Base-by-base conservation (phyloP, 2,888 invertebrate species). In the Cephalotes varians region DNA sequence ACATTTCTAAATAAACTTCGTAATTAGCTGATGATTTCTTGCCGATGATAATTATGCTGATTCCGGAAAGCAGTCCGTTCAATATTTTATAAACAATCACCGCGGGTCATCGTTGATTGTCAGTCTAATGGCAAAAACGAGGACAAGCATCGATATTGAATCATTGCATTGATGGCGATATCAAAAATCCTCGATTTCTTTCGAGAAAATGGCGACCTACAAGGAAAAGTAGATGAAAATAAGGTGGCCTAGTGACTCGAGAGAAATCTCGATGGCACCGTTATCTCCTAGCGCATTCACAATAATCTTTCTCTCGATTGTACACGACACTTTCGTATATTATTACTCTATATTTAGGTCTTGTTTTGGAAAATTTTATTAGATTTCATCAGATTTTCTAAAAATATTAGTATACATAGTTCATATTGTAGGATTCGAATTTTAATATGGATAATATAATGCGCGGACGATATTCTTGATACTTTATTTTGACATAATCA, bases 101-200 rank as follows among this genome's bases (percentile, higher is more conserved):
- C 12, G 7, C 21, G 21, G 18, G n/a, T 62, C 31, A 31, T 34
- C n/a, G 12, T 18, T 56, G 1, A 12, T 72, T 31, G 21, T 60
- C 51, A 71, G 54, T 7, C 49, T 84, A 82, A 69, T 40, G 74
- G 71, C 62, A 83, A 86, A 85, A 88, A 88, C 67, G 88, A 88
- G 86, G 77, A 49, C 81, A 84, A 81, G 86, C 62, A 69, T 83
- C 73, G 86, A 79, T 82, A 71, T 88, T 86, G 74, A 85, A 64
- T 58, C 65, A 84, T 31, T 10, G 40, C 67, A 62, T 69, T 54
- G 62, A 37, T 58, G 71, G 49, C 62, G 7, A 72, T 88, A 77
- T 88, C 85, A 77, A 80, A 84, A 86, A 83, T 87, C 84, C 69
- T 7, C 80, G 85, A 88, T 79, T 82, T 58, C 15, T 21, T 49